Evolutionary conservation across 2,888 invertebrate genomes (phyloP), one percentile per base, ranked within the genome.

Genomic region (Fragum whitleyi): DNA sequence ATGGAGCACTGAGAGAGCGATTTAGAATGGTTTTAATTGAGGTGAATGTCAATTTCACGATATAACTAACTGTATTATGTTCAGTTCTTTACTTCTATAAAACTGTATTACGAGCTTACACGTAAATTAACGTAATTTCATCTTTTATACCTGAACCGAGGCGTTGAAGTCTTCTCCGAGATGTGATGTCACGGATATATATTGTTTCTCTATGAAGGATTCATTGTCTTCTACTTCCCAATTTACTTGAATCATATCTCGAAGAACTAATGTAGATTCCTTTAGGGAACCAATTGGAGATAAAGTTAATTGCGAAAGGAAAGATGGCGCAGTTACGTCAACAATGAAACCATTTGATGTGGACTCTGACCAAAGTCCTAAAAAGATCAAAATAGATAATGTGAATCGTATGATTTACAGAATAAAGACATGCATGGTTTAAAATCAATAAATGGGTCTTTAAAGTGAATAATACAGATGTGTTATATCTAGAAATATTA

Each of bases 271-370:
- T 47, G 81, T 70, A 23, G 65, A 51, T 28, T 53, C 26, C 26
- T 29, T 39, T 19, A 68, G 57, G 2, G 73, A 72, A 11, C 83
- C 86, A n/a, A 81, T 59, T 1, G 79, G 51, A 11, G 69, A 55
- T 14, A 61, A 62, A 19, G 76, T 61, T 23, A 74, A 67, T 14
- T 55, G 39, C 6, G 21, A n/a, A 0, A 23, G 11, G 28, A 77
- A 68, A 1, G 29, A 26, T 0, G 87, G 87, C 6, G 77, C 51
- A 21, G 82, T 78, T 9, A 42, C 71, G 69, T 88, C 88, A 26
- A 87, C 83, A 1, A 83, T 65, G 47, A 88, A 86, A 3, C 85
- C 86, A 42, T 86, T 79, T 1, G 88, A 88, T 14, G 75, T 55
- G 14, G 82, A 65, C 55, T 86, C 81, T 26, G 70, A n/a, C 51